Conservation (phyloP, 30 jellyfish, hydroid and myxozoan species). For the Pelagia noctiluca region DNA sequence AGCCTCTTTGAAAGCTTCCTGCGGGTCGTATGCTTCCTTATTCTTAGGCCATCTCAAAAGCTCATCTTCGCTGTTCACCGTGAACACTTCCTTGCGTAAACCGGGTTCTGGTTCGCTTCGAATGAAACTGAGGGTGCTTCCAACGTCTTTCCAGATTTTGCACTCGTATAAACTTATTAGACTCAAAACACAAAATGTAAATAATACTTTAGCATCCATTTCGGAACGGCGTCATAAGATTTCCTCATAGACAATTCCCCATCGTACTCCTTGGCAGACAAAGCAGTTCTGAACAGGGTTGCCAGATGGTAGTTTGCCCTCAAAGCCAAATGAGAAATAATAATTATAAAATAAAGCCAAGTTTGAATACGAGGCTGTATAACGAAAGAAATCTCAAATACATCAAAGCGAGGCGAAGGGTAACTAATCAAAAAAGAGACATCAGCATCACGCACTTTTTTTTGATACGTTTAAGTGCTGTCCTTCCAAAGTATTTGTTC, state of each 20-base stretch:
- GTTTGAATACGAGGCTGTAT: too few species aligned
- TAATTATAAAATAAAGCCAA: too few species aligned
- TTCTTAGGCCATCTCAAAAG: conserved; percentile 60
- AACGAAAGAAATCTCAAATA: too few species aligned
- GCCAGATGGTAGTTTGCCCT: too few species aligned
- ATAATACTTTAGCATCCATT: not conserved
- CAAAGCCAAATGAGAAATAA: too few species aligned
- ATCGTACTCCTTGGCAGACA: not conserved
- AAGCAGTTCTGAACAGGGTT: not conserved
- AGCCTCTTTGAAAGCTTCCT: conserved; percentile 49
- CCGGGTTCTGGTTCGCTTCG: conserved; percentile 42
- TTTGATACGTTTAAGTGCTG: too few species aligned
- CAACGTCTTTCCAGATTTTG: conserved; percentile 62
- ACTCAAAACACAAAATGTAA: not conserved
- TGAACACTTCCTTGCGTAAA: conserved; percentile 25
- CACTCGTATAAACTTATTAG: conserved; percentile 3
- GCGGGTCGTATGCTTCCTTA: conserved; percentile 17
- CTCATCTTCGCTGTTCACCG: conserved; percentile 52
- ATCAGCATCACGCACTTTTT: too few species aligned
- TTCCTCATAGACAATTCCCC: not conserved
- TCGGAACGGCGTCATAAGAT: not conserved
- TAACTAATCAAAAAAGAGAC: too few species aligned
- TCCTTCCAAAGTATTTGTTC: too few species aligned
- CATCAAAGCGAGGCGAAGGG: too few species aligned
- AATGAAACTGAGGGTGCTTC: conserved; percentile 29